Conservation (phyloP, 2,113 vertebrate genomes). For the Plestiodon gilberti region DNA sequence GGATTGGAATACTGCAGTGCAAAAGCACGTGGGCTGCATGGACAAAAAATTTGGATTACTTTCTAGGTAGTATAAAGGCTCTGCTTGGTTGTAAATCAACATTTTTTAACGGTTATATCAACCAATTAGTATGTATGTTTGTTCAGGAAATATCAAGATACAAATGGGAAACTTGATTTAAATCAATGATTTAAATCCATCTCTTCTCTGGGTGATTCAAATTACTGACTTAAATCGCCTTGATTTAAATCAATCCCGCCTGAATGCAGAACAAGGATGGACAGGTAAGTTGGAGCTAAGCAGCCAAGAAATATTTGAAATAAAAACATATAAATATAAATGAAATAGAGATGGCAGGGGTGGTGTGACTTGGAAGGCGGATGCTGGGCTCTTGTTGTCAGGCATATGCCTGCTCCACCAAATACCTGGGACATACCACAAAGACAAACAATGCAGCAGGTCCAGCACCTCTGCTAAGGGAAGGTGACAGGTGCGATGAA, state of each 20-base stretch:
- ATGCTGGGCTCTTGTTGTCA: not conserved
- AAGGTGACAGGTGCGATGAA: slow-evolving; percentile 65
- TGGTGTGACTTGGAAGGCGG: not conserved
- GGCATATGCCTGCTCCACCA: not conserved
- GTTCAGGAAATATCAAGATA: slow-evolving; percentile 28
- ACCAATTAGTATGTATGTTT: slow-evolving; percentile 37
- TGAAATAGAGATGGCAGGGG: not conserved
- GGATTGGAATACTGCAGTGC: slow-evolving; percentile 13
- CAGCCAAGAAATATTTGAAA: too few species aligned
- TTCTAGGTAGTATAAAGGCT: slow-evolving; percentile 11
- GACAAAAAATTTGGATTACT: slow-evolving; percentile 11
- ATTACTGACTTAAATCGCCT: slow-evolving; percentile 25
- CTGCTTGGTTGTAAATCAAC: slow-evolving; percentile 26
- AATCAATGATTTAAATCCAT: slow-evolving; percentile 32
- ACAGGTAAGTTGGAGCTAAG: not conserved
- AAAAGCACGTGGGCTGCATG: slow-evolving; percentile 1
- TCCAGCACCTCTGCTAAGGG: slow-evolving; percentile 52
- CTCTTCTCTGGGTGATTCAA: slow-evolving; percentile 30
- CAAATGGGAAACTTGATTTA: slow-evolving; percentile 27
- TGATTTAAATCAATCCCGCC: slow-evolving; percentile 1
- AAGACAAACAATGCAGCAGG: slow-evolving; percentile 45
- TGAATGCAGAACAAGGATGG: not conserved
- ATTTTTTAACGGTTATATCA: slow-evolving; percentile 33
- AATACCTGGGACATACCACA: slow-evolving; percentile 6
- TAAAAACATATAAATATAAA: too few species aligned